Base-by-base conservation (phyloP, 2,888 invertebrate genomes). In the Frankliniella fusca region DNA sequence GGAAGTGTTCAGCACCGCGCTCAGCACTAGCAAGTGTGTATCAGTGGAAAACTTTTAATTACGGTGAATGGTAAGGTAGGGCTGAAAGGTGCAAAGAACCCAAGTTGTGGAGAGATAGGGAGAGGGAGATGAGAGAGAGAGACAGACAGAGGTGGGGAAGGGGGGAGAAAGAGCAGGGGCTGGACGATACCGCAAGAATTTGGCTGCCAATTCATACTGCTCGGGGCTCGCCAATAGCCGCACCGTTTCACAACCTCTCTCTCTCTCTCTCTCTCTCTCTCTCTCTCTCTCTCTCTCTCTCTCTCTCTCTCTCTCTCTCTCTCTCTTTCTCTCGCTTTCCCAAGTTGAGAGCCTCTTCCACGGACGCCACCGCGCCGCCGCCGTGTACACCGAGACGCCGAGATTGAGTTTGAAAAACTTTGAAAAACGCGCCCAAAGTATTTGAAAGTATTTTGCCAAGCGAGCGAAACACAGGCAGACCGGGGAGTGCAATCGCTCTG, bases 331-430 rank as follows among this genome's bases (percentile, higher is more conserved):
- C 54, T 20, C 20, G 54, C 54, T 54, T 18, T 18, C 18, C 54
- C 54, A 54, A 5, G 54, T 20, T 20, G 54, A 20, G 54, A 54
- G 27, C 2, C 23, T 7, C 7, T 27, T 27, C 27, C 38, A 38
- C 27, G 70, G 27, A 76, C 70, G 23, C 70, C 23, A 23, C 27
- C 0, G 23, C 23, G 27, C 27, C 70, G 11, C 12, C 3, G 9
- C 23, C 23, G 27, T 23, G 23, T 12, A 76, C 23, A 23, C 70
- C 70, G 23, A 38, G 38, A 38, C 70, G 70, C 23, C 9, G 70
- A 76, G 70, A 76, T 76, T 76, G 70, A 76, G 70, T 76, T 76
- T 76, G 70, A 76, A 76, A 76, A 76, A 76, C 70, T 76, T 76
- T 76, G 70, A 76, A 76, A 76, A 76, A 76, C 70, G 70, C 70